Conservation (phyloP, 2,888 invertebrate genomes). For the Bellardia pandia region DNA sequence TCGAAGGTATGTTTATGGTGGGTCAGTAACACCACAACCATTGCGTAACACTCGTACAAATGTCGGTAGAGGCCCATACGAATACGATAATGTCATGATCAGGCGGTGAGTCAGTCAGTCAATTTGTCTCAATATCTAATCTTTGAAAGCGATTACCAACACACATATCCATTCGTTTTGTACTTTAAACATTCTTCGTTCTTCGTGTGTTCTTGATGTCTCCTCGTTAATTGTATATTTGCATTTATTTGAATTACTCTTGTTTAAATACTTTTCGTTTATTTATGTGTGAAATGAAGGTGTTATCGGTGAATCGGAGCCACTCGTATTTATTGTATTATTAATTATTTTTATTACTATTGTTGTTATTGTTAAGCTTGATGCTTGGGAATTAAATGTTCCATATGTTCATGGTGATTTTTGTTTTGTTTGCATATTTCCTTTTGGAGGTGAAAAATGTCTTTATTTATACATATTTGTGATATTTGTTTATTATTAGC, state of each 20-base stretch:
- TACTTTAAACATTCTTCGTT: background rate
- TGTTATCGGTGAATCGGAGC: slow-evolving; percentile 11
- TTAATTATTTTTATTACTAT: background rate
- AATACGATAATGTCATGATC: slow-evolving; percentile 55
- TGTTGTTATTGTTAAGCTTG: background rate
- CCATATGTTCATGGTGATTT: background rate
- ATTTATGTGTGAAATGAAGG: background rate
- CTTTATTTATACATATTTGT: slow-evolving; percentile 14
- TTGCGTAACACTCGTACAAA: slow-evolving; percentile 83
- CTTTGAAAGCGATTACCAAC: slow-evolving; percentile 15
- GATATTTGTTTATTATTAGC: slow-evolving; percentile 4
- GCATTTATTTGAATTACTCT: slow-evolving; percentile 1
- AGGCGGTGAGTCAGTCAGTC: slow-evolving; percentile 62
- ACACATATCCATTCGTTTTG: background rate
- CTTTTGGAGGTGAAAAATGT: slow-evolving; percentile 15
- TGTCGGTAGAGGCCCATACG: slow-evolving; percentile 75
- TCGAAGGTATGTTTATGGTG: slow-evolving; percentile 85
- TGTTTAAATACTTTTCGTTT: background rate
- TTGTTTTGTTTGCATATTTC: background rate
- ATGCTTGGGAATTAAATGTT: background rate
- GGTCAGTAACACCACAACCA: slow-evolving; percentile 86
- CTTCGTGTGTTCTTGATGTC: background rate
- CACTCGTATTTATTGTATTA: too few species aligned
- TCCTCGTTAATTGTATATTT: background rate
- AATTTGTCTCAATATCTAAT: slow-evolving; percentile 38